Conservation (phyloP, 2,888 invertebrate species). For the Ischnura elegans region DNA sequence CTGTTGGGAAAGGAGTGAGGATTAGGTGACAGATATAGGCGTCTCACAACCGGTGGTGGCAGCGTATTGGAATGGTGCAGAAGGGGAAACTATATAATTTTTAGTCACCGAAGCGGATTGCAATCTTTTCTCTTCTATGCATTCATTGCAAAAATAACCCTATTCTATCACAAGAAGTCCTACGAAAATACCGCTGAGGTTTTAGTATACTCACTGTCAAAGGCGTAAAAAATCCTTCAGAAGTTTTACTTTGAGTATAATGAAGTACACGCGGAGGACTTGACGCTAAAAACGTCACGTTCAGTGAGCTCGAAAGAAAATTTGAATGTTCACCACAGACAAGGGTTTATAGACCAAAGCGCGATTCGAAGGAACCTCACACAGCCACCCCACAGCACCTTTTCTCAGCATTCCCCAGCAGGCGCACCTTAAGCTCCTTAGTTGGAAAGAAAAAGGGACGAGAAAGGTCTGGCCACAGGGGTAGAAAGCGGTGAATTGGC, state of each 20-base stretch:
- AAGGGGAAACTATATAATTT: conserved; percentile 22
- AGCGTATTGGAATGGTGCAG: not conserved
- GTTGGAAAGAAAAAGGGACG: not conserved
- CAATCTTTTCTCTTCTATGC: too few species aligned
- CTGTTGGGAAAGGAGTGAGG: not conserved
- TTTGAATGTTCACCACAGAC: not conserved
- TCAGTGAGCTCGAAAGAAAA: not conserved
- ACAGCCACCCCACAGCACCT: not conserved
- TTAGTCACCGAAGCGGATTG: too few species aligned
- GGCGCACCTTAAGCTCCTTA: not conserved
- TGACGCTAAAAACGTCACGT: too few species aligned
- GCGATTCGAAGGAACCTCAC: not conserved
- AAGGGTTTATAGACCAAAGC: not conserved
- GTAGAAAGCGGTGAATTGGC: conserved; percentile 14
- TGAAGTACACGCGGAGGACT: too few species aligned
- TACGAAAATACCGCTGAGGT: too few species aligned
- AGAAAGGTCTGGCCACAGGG: not conserved
- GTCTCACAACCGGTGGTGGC: not conserved
- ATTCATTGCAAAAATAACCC: too few species aligned
- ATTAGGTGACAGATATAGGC: not conserved
- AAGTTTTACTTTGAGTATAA: too few species aligned
- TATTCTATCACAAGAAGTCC: too few species aligned
- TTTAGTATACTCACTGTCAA: too few species aligned
- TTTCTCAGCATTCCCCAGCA: not conserved
- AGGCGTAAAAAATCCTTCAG: too few species aligned